Evolutionary conservation across 2,797 vertebrate genomes (phyloP).

Genomic region (Paramormyrops hopkinsi): DNA sequence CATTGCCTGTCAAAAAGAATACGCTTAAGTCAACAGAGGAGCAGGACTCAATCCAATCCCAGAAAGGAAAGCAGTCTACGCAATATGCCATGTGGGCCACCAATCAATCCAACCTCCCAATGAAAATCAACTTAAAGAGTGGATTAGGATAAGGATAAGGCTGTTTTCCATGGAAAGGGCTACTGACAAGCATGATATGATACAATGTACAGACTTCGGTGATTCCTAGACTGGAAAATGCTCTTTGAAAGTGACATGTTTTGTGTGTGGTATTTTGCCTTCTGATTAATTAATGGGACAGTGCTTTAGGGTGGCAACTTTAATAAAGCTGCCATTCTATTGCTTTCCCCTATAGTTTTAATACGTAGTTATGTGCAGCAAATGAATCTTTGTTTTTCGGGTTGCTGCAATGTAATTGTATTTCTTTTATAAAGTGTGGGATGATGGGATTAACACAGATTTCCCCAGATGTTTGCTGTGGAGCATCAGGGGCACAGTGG

Average conservation of each 20-base stretch:
- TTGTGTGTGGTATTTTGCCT: slow-evolving; percentile 1
- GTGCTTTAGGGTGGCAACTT: slow-evolving; percentile 34
- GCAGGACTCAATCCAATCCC: neutral
- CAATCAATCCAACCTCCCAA: neutral
- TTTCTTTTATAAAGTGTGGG: slow-evolving; percentile 34
- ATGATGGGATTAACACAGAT: slow-evolving; percentile 28
- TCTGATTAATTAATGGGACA: slow-evolving; percentile 38
- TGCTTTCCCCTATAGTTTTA: slow-evolving; percentile 29
- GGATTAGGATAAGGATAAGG: neutral
- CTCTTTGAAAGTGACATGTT: neutral
- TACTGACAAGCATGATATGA: slow-evolving; percentile 45
- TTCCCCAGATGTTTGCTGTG: slow-evolving; percentile 24
- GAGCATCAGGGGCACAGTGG: neutral
- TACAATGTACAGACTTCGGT: slow-evolving; percentile 48
- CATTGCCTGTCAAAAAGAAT: neutral
- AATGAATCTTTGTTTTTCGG: slow-evolving; percentile 39
- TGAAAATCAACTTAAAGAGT: neutral
- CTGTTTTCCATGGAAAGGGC: slow-evolving; percentile 29
- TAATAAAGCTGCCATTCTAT: slow-evolving; percentile 33
- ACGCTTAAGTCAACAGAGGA: neutral
- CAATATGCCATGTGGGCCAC: neutral
- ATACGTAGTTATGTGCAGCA: slow-evolving; percentile 23
- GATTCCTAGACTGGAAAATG: neutral
- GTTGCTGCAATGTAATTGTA: slow-evolving; percentile 49
- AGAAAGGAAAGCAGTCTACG: neutral